Percentiles rank a stretch among this genome's conserved stretches.
Conservation (phyloP, 23 tunicate genomes). For the Ascidia mentula region DNA sequence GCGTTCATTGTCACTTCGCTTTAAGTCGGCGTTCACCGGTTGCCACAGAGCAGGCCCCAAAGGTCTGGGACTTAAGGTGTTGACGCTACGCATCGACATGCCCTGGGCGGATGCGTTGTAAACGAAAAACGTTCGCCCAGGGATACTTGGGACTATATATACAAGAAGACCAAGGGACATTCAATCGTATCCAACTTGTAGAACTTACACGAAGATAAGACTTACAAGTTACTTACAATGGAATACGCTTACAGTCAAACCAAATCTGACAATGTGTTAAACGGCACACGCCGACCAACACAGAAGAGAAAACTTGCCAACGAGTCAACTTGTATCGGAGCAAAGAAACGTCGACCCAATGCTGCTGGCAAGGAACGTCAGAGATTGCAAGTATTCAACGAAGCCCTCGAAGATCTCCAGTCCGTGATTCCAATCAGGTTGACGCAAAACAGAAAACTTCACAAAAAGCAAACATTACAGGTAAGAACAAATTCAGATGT, state of each 20-base stretch:
- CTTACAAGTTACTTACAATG: too few species aligned
- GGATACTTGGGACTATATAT: not conserved
- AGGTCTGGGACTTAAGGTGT: constrained; percentile 5
- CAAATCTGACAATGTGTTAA: not conserved
- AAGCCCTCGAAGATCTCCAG: constrained; percentile 39
- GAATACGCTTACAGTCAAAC: not conserved
- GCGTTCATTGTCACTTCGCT: not conserved
- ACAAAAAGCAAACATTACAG: constrained; percentile 49
- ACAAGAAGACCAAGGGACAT: not conserved
- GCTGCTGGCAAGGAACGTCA: constrained; percentile 28
- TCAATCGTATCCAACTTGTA: not conserved
- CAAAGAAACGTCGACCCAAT: constrained; percentile 23
- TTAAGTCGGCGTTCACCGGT: not conserved
- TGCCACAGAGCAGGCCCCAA: not conserved
- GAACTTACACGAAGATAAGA: too few species aligned
- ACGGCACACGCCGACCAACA: not conserved
- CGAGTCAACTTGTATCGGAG: not conserved
- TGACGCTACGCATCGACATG: not conserved
- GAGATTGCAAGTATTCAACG: constrained; percentile 38
- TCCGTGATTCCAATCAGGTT: constrained; percentile 44
- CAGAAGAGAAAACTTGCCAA: not conserved
- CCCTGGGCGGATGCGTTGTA: constrained; percentile 4
- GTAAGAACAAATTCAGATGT: too few species aligned
- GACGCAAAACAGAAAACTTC: constrained; percentile 40
- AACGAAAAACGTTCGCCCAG: not conserved